These are phyloP conservation scores for Taenioides sp. DNA, from an alignment of 2,797 vertebrate genomes.

Conservation along the genomic window DNA sequence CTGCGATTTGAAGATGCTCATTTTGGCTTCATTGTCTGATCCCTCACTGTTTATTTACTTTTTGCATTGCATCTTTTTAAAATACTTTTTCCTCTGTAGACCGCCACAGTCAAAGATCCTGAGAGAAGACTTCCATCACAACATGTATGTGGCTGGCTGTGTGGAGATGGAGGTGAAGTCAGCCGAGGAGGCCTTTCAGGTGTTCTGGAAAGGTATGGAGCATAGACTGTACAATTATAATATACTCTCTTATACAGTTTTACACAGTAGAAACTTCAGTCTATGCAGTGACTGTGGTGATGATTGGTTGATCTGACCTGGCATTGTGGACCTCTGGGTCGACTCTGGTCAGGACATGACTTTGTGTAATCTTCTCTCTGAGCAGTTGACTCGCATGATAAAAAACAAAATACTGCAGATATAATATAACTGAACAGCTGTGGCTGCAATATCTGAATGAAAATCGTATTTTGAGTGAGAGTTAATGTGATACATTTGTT, in stretches of 20 bases:
- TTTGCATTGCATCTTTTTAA: conserved; percentile 7
- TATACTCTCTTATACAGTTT: no score
- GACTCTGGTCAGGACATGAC: conserved; percentile 75
- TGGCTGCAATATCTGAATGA: no score
- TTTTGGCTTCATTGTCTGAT: neutral
- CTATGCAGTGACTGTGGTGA: conserved; percentile 59
- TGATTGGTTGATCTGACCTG: conserved; percentile 77
- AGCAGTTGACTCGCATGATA: conserved; percentile 50
- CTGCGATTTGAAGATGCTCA: conserved; percentile 20
- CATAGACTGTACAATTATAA: no score
- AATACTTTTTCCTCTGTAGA: conserved; percentile 66
- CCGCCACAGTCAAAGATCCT: conserved; percentile 92
- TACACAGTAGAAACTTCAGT: neutral
- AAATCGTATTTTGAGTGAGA: no score
- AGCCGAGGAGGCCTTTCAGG: conserved; percentile 94
- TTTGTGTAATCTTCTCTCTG: conserved; percentile 82
- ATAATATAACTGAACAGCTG: no score
- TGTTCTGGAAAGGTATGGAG: conserved; percentile 87
- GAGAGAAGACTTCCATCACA: conserved; percentile 94
- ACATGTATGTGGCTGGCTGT: conserved; percentile 95
- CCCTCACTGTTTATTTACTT: neutral
- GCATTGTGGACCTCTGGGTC: conserved; percentile 68
- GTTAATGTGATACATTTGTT: no score
- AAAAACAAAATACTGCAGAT: no score
- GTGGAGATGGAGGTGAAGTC: conserved; percentile 97